Percentiles rank a stretch among this genome's conserved stretches.
These are phyloP conservation scores for Hypanus sabinus DNA, from an alignment of 2,113 vertebrate genomes.

Conservation along the genomic window DNA sequence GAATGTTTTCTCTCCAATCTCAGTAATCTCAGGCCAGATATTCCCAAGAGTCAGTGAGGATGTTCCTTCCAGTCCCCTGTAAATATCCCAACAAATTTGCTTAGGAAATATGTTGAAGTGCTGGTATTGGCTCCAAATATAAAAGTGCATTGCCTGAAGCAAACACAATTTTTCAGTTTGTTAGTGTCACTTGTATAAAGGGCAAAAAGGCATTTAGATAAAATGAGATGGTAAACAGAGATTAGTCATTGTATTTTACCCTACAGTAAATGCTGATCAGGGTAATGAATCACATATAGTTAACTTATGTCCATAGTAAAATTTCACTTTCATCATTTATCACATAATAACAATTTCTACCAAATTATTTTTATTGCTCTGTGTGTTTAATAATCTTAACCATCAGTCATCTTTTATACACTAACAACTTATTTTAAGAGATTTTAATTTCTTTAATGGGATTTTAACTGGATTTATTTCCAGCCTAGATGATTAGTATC, in stretches of 20 bases:
- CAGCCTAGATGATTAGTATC: not conserved
- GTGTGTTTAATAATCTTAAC: conserved; percentile 7
- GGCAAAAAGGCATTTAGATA: not conserved
- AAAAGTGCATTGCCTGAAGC: not conserved
- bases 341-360: not conserved
- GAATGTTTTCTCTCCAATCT: too few species aligned
- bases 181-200: not conserved
- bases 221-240: not conserved
- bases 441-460: conserved; percentile 34
- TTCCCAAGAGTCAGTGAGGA: too few species aligned
- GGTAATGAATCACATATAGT: too few species aligned
- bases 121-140: not conserved
- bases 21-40: too few species aligned
- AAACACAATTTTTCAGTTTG: not conserved
- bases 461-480: conserved; percentile 7
- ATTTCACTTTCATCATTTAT: conserved; percentile 12
- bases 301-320: not conserved
- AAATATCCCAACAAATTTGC: not conserved
- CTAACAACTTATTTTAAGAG: conserved; percentile 16
- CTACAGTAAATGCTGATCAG: not conserved
- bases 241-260: not conserved
- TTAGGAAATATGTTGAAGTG: not conserved
- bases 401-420: conserved; percentile 24
- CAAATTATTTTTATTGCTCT: conserved; percentile 15
- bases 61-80: not conserved